Evolutionary conservation across 1,140 invertebrate genomes (phyloP), one percentile per base, ranked within the genome.

Genomic region (Mylabris phalerata): DNA sequence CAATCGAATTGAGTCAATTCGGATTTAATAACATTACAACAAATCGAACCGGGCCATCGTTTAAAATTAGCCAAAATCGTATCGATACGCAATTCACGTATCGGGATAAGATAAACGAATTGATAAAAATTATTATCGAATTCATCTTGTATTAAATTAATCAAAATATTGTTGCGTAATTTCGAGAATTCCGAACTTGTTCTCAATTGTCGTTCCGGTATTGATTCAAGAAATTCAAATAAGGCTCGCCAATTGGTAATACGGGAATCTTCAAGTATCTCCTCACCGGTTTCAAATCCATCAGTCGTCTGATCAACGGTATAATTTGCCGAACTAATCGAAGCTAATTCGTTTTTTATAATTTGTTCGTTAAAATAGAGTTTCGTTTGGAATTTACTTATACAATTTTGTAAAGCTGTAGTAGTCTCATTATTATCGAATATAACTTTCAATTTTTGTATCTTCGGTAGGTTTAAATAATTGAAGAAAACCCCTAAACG

Each of bases 381-480:
- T 10, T 58, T 48, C 50, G 44, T 60, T 59, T 42, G 61, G 41
- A 63, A 50, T 10, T 42, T 50, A 13, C 63, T 50, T 38, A 75
- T 59, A 49, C 75, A 71, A 26, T 78, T 70, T 27, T 75, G 70
- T 11, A 82, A 64, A 39, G 77, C 78, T 1, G 79, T 72, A 4
- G 81, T 57, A 3, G 76, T 74, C 44, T 66, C 60, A 66, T 82
- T 84, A 4, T 74, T 68, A 3, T 77, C 61, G 54, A 77, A 81
- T 4, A 83, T 57, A 4, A 52, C 27, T 9, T 77, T 73, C 24
- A 82, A 60, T 11, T 65, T 62, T 4, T 72, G 55, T 1, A 78
- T 63, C 63, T 76, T 75, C 6, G 66, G 47, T 3, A 82, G 65
- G 11, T 72, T 72, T 2, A 75, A 55, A 11, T 80, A 71, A 60